A percentile compares a stretch with the other conserved stretches of the same genome.
phyloP scores from a whole-genome alignment of 2,797 vertebrate genomes.

The Okamejei kenojei region DNA sequence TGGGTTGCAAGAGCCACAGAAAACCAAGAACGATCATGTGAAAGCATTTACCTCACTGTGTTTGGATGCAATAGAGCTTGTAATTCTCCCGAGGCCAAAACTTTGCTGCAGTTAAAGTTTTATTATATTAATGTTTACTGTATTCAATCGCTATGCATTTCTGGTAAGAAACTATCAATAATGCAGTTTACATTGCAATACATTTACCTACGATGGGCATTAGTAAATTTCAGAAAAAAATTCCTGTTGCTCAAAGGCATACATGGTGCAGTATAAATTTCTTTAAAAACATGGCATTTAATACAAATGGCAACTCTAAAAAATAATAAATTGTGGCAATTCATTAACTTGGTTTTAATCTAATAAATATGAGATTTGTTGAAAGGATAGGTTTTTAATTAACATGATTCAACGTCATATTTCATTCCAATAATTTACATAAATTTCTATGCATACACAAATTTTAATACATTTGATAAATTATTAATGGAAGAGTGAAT shows the following conservation, averaged over 20 bases:
- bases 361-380: no score
- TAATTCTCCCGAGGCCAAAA: not conserved
- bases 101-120: not conserved
- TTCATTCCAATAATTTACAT: not conserved
- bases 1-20: not conserved
- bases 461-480: not conserved
- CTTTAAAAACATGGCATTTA: not conserved
- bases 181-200: not conserved
- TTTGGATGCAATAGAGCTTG: not conserved
- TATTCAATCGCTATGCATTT: not conserved
- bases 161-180: not conserved
- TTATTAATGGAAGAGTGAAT: not conserved
- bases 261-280: slow-evolving; percentile 20
- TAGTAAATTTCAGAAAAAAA: not conserved
- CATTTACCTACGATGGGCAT: not conserved
- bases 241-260: not conserved
- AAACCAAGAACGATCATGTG: not conserved
- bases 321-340: not conserved
- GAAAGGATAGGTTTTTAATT: no score
- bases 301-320: not conserved
- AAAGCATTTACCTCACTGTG: not conserved
- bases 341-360: not conserved
- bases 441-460: not conserved
- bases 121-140: not conserved
- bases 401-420: no score